Conservation (phyloP, 1,140 invertebrate species). For the Probaryconus sp. region DNA sequence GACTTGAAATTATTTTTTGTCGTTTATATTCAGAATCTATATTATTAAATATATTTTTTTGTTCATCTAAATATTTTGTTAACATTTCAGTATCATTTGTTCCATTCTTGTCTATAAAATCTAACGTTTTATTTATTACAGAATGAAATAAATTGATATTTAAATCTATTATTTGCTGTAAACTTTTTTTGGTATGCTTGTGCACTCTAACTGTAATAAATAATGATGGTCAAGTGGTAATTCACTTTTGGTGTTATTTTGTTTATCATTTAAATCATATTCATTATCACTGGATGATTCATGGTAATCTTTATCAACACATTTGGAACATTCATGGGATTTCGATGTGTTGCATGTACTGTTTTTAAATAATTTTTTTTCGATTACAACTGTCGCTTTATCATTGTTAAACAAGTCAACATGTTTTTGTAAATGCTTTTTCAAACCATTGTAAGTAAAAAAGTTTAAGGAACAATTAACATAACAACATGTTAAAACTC, state of each 20-base stretch:
- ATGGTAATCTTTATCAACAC: neutral
- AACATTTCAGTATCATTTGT: neutral
- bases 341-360: neutral
- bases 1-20: neutral
- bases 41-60: neutral
- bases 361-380: no score
- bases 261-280: neutral
- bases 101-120: neutral
- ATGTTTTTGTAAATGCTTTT: conserved; percentile 1
- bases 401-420: neutral
- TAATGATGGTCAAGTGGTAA: neutral
- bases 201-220: neutral
- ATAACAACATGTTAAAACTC: no score
- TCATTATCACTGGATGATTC: neutral
- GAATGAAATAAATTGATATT: neutral
- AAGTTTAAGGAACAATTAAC: neutral
- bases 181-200: neutral
- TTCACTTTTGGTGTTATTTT: neutral
- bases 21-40: neutral
- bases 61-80: neutral
- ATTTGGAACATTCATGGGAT: neutral
- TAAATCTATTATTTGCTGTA: neutral
- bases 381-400: neutral
- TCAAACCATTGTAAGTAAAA: neutral
- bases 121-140: neutral